Conservation (phyloP, 2,797 vertebrate genomes). For the Labeo calbasu region DNA sequence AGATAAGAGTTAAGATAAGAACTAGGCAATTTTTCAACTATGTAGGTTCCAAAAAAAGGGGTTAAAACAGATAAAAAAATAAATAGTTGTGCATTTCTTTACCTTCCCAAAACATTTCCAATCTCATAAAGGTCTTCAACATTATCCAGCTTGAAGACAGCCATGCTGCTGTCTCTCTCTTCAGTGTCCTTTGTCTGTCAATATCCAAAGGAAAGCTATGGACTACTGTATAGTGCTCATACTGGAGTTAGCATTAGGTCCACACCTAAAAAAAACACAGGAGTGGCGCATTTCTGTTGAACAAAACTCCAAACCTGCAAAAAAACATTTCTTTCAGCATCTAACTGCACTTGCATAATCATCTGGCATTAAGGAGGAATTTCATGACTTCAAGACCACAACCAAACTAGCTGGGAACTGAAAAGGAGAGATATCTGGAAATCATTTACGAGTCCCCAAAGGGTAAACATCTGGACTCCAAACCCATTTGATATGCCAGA, state of each 20-base stretch:
- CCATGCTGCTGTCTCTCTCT: constrained; percentile 61
- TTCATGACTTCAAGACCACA: background rate
- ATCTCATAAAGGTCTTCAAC: constrained; percentile 87
- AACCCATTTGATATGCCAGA: background rate
- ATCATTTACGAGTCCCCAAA: constrained; percentile 7
- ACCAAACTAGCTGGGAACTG: background rate
- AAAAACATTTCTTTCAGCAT: background rate
- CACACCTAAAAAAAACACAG: constrained; percentile 35
- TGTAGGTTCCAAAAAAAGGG: background rate
- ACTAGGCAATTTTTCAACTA: background rate
- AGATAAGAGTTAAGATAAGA: background rate
- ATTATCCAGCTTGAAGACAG: constrained; percentile 73
- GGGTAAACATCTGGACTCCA: constrained; percentile 30
- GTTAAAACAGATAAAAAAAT: no score
- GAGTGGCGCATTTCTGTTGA: background rate
- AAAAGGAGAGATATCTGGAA: constrained; percentile 9
- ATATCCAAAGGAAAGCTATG: constrained; percentile 4
- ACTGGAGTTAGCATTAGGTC: constrained; percentile 1
- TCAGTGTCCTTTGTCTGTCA: background rate
- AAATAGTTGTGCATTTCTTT: constrained; percentile 36
- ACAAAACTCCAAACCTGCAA: background rate
- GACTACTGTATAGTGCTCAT: constrained; percentile 15
- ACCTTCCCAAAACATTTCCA: constrained; percentile 84
- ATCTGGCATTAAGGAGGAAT: background rate
- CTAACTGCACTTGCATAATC: constrained; percentile 1